Evolutionary conservation across 2,797 vertebrate species (phyloP), one percentile per base, ranked within the genome.

Genomic region (Periparus ater): DNA sequence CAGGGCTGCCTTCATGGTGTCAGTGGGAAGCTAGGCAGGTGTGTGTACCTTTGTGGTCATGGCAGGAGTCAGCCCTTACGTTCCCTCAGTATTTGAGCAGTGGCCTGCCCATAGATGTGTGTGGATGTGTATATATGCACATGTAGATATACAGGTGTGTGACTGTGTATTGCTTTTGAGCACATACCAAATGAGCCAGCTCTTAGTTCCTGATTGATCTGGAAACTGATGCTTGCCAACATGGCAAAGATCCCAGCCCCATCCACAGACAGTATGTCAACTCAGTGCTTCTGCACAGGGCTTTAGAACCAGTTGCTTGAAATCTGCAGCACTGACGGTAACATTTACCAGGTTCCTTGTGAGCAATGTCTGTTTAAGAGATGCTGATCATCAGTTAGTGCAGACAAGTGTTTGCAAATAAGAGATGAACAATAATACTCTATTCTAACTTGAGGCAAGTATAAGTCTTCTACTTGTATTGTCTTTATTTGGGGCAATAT

Each of bases 401-500:
- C 45, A 74, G 50, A 22, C 57, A 81, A 81, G 27, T 47, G 53
- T 82, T 82, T 90, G 57, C 74, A 82, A 78, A n/a, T 86, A 82
- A 87, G 67, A 82, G 30, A 65, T 40, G n/a, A 93, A 67, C 42
- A 38, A 50, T 82, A 65, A 61, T 81, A 58, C 60, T 83, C 42
- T 82, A 2, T 67, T 76, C 62, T 85, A 85, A 67, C 27, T 63
- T 82, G 67, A 87, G 68, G 12, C 61, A 91, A 73, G 27, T 72
- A 22, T 71, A 93, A 89, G 19, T 66, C 47, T 92, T 47, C 47
- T 83, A 42, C 85, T 91, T 95, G 58, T 74, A 85, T 76, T 92
- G 38, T 66, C 91, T 93, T 91, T 93, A 90, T 90, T 85, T 95
- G 80, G 47, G 67, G 62, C 85, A 27, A 58, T 95, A 61, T 85